These are phyloP conservation scores for Salvelinus sp. DNA, from an alignment of 2,113 vertebrate species.

Conservation along the genomic window DNA sequence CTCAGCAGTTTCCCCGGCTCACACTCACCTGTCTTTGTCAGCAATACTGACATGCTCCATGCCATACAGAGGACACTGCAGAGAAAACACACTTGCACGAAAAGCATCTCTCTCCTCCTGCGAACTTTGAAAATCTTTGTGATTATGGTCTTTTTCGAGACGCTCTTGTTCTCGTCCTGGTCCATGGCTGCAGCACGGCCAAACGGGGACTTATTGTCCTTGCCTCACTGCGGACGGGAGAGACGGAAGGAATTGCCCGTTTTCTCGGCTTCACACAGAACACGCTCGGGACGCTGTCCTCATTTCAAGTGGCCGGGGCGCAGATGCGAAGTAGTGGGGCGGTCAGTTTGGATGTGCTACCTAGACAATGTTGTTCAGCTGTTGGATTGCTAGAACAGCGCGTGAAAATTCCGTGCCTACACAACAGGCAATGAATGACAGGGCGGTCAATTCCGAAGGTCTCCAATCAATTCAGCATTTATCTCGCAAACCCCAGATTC, in stretches of 20 bases:
- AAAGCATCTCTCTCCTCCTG: conserved; percentile 88
- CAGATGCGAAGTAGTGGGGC: conserved; percentile 44
- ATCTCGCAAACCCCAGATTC: conserved; percentile 36
- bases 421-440: conserved; percentile 63
- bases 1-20: conserved; percentile 16
- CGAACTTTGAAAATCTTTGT: conserved; percentile 88
- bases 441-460: conserved; percentile 1
- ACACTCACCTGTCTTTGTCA: conserved; percentile 86
- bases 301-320: conserved; percentile 55
- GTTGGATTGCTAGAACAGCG: conserved; percentile 26
- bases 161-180: conserved; percentile 54
- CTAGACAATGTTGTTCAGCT: conserved; percentile 40
- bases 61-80: conserved; percentile 87
- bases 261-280: conserved; percentile 47
- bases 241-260: conserved; percentile 42
- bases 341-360: conserved; percentile 24
- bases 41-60: conserved; percentile 83
- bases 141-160: conserved; percentile 73
- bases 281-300: conserved; percentile 54
- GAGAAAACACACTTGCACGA: conserved; percentile 88
- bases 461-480: conserved; percentile 48
- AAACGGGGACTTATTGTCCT: conserved; percentile 47
- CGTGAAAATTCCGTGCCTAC: not conserved
- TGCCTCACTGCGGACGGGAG: conserved; percentile 34
- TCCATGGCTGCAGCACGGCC: conserved; percentile 59